Evolutionary conservation across 2,888 invertebrate genomes (phyloP).

Genomic region (Acanthosoma haemorrhoidale): DNA sequence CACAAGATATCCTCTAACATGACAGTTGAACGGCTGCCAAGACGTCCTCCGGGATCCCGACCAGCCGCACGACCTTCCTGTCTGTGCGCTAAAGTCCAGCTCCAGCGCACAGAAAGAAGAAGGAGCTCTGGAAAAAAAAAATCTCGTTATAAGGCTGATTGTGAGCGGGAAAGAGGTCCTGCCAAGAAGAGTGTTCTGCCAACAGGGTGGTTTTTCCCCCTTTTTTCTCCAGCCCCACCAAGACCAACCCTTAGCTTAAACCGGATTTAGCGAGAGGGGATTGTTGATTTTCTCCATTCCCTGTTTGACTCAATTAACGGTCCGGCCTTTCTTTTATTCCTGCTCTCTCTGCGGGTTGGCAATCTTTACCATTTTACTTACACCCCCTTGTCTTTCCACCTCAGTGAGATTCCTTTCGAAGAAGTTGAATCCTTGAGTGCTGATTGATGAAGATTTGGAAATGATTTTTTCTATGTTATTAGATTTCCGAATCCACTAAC

Average conservation of each 20-base stretch:
- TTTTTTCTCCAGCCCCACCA: too few relatives aligned
- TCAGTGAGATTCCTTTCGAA: too few relatives aligned
- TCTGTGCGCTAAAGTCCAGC: background rate
- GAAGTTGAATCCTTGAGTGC: too few relatives aligned
- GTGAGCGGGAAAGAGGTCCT: background rate
- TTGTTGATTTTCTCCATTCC: conserved; percentile 15
- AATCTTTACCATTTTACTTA: too few relatives aligned
- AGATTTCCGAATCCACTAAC: too few relatives aligned
- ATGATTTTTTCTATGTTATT: too few relatives aligned
- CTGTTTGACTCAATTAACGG: conserved; percentile 19
- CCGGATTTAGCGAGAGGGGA: conserved; percentile 11
- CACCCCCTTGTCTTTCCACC: too few relatives aligned
- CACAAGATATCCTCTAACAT: too few relatives aligned
- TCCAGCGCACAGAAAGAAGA: background rate
- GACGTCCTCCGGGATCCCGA: background rate
- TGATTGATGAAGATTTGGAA: too few relatives aligned
- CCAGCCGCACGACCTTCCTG: background rate
- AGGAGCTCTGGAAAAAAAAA: background rate
- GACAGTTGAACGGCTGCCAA: background rate
- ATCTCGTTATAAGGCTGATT: conserved; percentile 5
- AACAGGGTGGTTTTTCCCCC: background rate
- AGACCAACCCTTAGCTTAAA: background rate
- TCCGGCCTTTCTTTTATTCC: conserved; percentile 9
- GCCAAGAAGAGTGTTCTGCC: conserved; percentile 12
- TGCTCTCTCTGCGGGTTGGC: too few relatives aligned